Evolutionary conservation across 2,113 vertebrate genomes (phyloP).

Genomic region (Montifringilla adamsi): DNA sequence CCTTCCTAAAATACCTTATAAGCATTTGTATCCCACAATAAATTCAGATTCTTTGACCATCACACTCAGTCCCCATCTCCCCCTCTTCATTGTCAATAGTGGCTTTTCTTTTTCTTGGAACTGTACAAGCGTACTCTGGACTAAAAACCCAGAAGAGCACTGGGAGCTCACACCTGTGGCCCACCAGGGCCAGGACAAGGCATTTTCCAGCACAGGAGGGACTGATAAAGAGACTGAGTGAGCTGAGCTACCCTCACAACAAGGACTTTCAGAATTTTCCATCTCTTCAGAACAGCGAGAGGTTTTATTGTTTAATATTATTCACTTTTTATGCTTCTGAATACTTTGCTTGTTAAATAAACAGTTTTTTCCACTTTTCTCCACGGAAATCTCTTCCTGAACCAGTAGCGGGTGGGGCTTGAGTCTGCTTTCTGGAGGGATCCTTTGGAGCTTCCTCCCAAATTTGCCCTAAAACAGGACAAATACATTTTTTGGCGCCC

Average conservation of each 20-base stretch:
- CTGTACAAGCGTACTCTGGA: not conserved
- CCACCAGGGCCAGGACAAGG: not conserved
- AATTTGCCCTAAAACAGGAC: not conserved
- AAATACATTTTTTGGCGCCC: not conserved
- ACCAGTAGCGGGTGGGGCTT: not conserved
- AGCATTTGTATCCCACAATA: not conserved
- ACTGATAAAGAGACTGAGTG: not conserved
- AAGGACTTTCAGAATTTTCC: not conserved
- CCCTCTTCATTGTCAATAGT: not conserved
- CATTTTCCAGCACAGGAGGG: not conserved
- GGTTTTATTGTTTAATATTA: not conserved
- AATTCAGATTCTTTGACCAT: not conserved
- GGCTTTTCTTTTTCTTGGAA: not conserved
- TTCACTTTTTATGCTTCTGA: not conserved
- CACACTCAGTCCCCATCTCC: not conserved
- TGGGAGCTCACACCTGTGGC: not conserved
- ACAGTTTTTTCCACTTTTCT: not conserved
- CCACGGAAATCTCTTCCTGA: not conserved
- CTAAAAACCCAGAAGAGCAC: not conserved
- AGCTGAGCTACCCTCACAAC: not conserved
- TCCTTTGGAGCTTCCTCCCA: not conserved
- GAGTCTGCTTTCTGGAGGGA: not conserved
- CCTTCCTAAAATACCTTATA: not conserved
- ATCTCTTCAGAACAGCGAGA: not conserved
- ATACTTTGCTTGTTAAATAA: not conserved